Base-by-base conservation (phyloP, 2,113 vertebrate genomes). In the Tetrao urogallus region DNA sequence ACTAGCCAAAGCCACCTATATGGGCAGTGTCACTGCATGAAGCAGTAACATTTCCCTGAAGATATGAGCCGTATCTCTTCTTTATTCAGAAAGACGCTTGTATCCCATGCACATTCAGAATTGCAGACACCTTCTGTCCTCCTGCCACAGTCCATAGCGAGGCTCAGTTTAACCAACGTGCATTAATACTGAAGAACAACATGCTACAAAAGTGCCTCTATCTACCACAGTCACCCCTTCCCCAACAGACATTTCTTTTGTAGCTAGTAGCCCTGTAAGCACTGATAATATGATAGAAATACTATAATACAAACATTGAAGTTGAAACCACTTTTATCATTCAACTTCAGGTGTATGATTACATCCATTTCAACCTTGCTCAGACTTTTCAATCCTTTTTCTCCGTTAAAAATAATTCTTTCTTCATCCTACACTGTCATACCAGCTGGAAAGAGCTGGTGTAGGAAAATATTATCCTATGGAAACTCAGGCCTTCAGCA, bases 231-330 rank as follows among this genome's bases (percentile, higher is more conserved):
- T 82, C 58, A 8, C 38, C 43, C 36, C 56, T 66, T 57, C 47
- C 56, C 54, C 71, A 38, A 10, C 63, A 83, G 86, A 78, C 82
- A 90, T 30, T 61, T 32, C n/a, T 93, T 94, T 89, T 70, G 82
- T 82, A 94, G 71, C 69, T 76, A 67, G 54, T 86, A 92, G 57
- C 63, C 54, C 75, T 84, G 40, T 75, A 77, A 47, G 82, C 56
- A 73, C 66, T 61, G 86, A 96, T 93, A 96, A 85, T 76, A 40
- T 17, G 56, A 92, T 67, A 86, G 86, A 92, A 95, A 95, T 94
- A 94, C 94, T 89, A 85, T 63, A 84, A 87, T 21, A 74, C 47
- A 92, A 83, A 91, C 48, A 81, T 65, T 84, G 85, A 94, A 95
- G 21, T 73, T 27, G 30, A 94, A 84, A 38, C 28, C 48, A 78